Evolutionary conservation across 2,797 vertebrate species (phyloP).

Genomic region (Synaphobranchus kaupii): DNA sequence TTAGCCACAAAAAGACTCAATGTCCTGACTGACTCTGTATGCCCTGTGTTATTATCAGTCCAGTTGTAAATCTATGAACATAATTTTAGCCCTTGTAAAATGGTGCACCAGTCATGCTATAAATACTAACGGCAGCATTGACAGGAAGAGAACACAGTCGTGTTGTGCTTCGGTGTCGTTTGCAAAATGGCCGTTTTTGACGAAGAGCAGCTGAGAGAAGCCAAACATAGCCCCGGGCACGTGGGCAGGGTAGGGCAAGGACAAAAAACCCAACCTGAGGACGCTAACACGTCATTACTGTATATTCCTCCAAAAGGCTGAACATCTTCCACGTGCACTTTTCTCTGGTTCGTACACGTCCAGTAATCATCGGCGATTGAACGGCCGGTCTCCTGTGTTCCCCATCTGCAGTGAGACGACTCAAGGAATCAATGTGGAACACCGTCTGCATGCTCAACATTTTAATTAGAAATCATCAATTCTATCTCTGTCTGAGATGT

Average conservation of each 20-base stretch:
- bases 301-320: background rate
- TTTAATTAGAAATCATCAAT: conserved; percentile 31
- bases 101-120: background rate
- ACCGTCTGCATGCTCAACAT: background rate
- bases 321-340: background rate
- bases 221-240: background rate
- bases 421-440: conserved; percentile 24
- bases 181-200: background rate
- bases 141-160: background rate
- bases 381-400: background rate
- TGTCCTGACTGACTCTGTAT: background rate
- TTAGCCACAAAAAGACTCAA: background rate
- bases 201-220: background rate
- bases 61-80: background rate
- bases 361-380: background rate
- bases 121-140: background rate
- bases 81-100: background rate
- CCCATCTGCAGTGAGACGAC: conserved; percentile 15
- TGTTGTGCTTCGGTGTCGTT: background rate
- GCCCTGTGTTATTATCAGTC: background rate
- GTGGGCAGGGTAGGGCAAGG: background rate
- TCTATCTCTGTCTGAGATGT: conserved; percentile 24
- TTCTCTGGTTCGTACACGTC: background rate
- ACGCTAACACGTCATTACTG: no score
- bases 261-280: background rate